Evolutionary conservation across 1,140 invertebrate genomes (phyloP).

Genomic region (Melipona quadrifasciata): DNA sequence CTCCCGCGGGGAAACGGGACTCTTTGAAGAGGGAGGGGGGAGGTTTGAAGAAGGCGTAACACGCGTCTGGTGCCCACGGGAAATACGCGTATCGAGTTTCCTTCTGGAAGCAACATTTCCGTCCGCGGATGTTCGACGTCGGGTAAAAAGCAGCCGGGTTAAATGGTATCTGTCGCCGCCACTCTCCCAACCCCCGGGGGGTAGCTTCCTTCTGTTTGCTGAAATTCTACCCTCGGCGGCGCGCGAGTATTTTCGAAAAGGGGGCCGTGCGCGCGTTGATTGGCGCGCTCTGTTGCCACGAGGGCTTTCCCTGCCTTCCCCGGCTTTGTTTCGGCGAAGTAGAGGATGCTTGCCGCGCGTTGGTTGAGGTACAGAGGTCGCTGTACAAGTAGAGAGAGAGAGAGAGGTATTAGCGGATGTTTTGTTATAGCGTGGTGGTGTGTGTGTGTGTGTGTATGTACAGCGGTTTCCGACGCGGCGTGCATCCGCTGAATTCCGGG

Average conservation of each 20-base stretch:
- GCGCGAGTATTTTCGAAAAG: neutral
- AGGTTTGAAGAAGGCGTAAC: slow-evolving; percentile 26
- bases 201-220: slow-evolving; percentile 22
- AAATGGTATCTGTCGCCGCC: slow-evolving; percentile 10
- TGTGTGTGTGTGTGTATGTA: too few species aligned
- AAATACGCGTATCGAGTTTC: slow-evolving; percentile 61
- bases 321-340: neutral
- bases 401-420: neutral
- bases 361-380: too few species aligned
- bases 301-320: neutral
- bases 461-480: neutral
- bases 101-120: slow-evolving; percentile 52
- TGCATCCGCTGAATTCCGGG: neutral
- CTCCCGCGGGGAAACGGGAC: slow-evolving; percentile 28
- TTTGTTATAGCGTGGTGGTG: neutral
- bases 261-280: neutral
- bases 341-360: neutral
- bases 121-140: neutral
- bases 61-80: slow-evolving; percentile 53
- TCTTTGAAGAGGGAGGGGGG: too few species aligned
- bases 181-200: neutral
- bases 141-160: neutral
- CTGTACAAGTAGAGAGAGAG: too few species aligned
- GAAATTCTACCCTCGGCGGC: slow-evolving; percentile 1
- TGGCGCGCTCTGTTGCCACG: neutral